Evolutionary conservation across 1,140 invertebrate genomes (phyloP), one percentile per base, ranked within the genome.

Genomic region (Amyelois transitella): DNA sequence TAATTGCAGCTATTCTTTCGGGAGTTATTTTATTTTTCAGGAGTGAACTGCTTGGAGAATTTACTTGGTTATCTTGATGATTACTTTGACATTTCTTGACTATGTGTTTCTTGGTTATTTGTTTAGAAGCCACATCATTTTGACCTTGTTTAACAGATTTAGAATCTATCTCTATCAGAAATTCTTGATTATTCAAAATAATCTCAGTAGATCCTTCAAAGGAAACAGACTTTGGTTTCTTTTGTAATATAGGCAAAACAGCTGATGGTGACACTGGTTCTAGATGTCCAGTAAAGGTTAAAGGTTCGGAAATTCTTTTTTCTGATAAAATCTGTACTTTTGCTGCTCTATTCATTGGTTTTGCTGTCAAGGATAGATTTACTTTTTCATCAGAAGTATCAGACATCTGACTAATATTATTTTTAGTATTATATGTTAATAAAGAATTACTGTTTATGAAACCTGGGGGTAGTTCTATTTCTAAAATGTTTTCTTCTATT

Each of bases 1-100:
- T 62, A 51, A 86, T 88, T 52, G 63, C 69, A 43, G 82, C 85
- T 44, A 72, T 47, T 58, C 77, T 78, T 60, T 84, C 76, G 44
- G 75, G 66, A 18, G 72, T 60, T 22, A 81, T 60, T 65, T 71
- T 82, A 43, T 62, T 65, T 69, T 77, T 76, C 17, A 68, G 44
- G 43, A 60, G 14, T 51, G 64, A 28, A 12, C 20, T 49, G 18
- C 62, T 64, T 18, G 59, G 8, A 18, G 50, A 52, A 22, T 56
- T 14, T 44, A 14, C 14, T 47, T 28, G 6, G 14, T 48, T 20
- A 43, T 55, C 4, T 14, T 48, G 18, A n/a, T n/a, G n/a, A 4
- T 10, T 32, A 32, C n/a, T 14, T 14, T 14, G n/a, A 38, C 12
- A 38, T 38, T 14, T 8, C 32, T 38, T 38, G 8, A 38, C 32